Conservation (phyloP, 2,113 vertebrate species). For the Dasyurus viverrinus region DNA sequence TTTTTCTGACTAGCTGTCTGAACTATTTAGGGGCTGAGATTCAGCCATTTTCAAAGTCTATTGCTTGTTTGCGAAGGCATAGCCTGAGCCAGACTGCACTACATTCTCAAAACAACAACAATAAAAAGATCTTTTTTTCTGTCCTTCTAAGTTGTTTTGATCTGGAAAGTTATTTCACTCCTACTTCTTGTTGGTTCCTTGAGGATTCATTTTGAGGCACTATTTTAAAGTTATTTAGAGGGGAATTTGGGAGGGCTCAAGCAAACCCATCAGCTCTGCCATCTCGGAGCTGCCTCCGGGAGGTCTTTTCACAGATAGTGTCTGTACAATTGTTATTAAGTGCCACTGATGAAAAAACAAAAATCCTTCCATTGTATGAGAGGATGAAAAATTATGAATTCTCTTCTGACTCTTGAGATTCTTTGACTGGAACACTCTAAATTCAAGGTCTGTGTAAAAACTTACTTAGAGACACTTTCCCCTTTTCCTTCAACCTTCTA, state of each 20-base stretch:
- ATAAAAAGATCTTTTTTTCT: not conserved
- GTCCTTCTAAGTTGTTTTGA: not conserved
- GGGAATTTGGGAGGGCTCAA: not conserved
- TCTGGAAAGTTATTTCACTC: not conserved
- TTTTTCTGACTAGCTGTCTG: not conserved
- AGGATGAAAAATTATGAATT: not conserved
- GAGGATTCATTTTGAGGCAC: not conserved
- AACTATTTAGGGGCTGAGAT: not conserved
- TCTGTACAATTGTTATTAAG: too few relatives aligned
- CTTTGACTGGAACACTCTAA: conserved; percentile 9
- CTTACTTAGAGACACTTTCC: not conserved
- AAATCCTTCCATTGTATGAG: not conserved
- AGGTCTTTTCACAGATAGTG: not conserved
- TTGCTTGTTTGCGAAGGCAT: not conserved
- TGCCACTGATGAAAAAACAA: not conserved
- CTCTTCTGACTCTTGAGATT: conserved; percentile 13
- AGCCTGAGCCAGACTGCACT: not conserved
- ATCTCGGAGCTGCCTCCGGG: not conserved
- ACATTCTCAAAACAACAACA: not conserved
- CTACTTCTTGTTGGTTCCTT: not conserved
- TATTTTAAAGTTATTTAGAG: not conserved
- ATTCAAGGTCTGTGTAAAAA: conserved; percentile 3
- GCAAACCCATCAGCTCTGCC: not conserved
- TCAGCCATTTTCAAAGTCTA: not conserved
- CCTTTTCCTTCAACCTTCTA: conserved; percentile 2